Evolutionary conservation across 2,888 invertebrate genomes (phyloP).

Genomic region (Halictus quadricinctus): DNA sequence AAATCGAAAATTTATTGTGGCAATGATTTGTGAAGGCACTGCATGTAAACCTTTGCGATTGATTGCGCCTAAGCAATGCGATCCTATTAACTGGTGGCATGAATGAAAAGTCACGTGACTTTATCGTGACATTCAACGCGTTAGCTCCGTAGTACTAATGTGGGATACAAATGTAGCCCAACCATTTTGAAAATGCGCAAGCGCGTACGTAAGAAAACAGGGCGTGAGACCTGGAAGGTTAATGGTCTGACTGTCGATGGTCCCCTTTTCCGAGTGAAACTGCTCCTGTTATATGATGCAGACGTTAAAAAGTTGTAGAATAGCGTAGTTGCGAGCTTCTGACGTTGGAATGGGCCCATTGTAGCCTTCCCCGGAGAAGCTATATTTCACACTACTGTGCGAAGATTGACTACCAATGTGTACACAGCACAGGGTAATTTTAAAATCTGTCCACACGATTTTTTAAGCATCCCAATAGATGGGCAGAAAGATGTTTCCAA

Average conservation of each 20-base stretch:
- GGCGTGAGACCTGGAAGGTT: neutral
- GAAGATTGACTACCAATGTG: neutral
- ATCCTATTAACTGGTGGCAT: neutral
- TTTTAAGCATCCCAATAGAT: too few relatives aligned
- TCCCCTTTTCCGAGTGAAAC: neutral
- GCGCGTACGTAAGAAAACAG: neutral
- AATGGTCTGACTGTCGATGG: neutral
- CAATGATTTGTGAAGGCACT: neutral
- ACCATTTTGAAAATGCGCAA: conserved; percentile 2
- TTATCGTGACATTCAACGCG: neutral
- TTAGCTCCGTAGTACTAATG: neutral
- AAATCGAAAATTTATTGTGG: too few relatives aligned
- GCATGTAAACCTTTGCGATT: neutral
- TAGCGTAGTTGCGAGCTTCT: neutral
- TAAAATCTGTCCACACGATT: too few relatives aligned
- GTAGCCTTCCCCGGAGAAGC: neutral
- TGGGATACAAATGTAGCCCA: neutral
- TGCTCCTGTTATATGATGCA: neutral
- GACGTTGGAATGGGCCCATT: neutral
- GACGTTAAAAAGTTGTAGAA: neutral
- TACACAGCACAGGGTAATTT: neutral
- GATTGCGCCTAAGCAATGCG: too few relatives aligned
- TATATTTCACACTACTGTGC: neutral
- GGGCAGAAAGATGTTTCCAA: too few relatives aligned
- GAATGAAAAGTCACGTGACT: conserved; percentile 3